Base-by-base conservation (phyloP, 2,113 vertebrate species). In the Xenopus borealis region DNA sequence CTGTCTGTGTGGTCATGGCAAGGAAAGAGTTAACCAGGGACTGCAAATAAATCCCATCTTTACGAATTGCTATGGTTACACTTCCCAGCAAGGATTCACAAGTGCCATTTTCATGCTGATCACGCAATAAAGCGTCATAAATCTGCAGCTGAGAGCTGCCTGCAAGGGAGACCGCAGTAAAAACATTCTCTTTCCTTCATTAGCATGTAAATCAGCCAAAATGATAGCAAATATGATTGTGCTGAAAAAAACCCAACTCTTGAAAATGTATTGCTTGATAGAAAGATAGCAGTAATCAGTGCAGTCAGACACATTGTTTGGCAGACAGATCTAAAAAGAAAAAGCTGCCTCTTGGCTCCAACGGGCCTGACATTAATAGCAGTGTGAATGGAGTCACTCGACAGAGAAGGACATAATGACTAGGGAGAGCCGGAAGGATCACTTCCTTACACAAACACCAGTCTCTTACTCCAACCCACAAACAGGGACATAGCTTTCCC, bases 131-230 rank as follows among this genome's bases (percentile, higher is more conserved):
- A 76, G 20, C 46, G 13, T 30, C 59, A 64, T 77, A 63, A 77
- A 77, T 77, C 47, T 44, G 59, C 58, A 69, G 59, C 74, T 50
- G 59, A 33, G 62, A 27, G 55, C 67, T 23, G 59, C 44, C 66
- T 69, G 46, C 30, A 6, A 70, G 69, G 61, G 45, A 62, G 45
- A 30, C 66, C 27, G 45, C 33, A 62, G 61, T 46, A 69, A 45
- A 69, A 69, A 69, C 57, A 68, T 75, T 69, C 58, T 62, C 55
- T 57, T 62, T 57, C 47, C 16, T 77, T 77, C 67, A 70, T 77
- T 77, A 75, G 52, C 65, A 75, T 75, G 55, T 57, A 70, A 77
- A 77, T 70, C 44, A 64, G 63, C 46, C 27, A 63, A 27, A 64
- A 40, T 57, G 47, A n/a, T 23, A 18, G 66, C 68, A 77, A 63